Base-by-base conservation (phyloP, 2,888 invertebrate species). In the Drosophila bunnanda region DNA sequence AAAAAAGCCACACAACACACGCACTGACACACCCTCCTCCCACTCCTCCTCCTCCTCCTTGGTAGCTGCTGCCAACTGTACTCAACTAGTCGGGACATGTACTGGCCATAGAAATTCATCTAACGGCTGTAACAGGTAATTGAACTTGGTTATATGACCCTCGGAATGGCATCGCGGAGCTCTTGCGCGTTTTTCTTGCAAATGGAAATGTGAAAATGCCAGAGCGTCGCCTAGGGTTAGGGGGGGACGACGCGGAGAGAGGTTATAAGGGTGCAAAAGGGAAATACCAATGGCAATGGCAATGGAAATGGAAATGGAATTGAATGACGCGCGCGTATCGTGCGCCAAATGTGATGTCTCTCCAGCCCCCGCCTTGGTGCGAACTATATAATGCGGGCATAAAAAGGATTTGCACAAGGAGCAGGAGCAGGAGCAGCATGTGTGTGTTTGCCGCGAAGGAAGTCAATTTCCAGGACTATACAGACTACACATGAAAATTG, bases 111-210 rank as follows among this genome's bases (percentile, higher is more conserved):
- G 90, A 91, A 91, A 90, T 91, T 90, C 91, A 91, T 90, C 91
- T 91, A 91, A 91, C 90, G 91, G 89, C 91, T 90, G 90, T 91
- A 91, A 90, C 91, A 91, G 90, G 91, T 91, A 91, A 91, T 91
- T 91, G 91, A 90, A 90, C 90, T 80, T 82, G 88, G 86, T 89
- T 90, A 88, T 89, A 86, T 87, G 82, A 83, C 74, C 79, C 83
- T 79, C 82, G 74, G 78, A 79, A 87, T 83, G 82, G 78, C 78
- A 54, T 53, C 57, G 73, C 75, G 77, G 46, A 46, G 46, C 28
- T 28, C 28, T 28, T 12, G 25, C 30, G 13, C 41, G 43, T 25
- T 25, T 44, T 25, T n/a, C 13, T 36, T 46, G 66, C 60, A 61
- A 72, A 79, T 77, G 69, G 61, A 75, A 72, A 60, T 59, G 66